Base-by-base conservation (phyloP, 2,113 vertebrate species). In the Candoia aspera region DNA sequence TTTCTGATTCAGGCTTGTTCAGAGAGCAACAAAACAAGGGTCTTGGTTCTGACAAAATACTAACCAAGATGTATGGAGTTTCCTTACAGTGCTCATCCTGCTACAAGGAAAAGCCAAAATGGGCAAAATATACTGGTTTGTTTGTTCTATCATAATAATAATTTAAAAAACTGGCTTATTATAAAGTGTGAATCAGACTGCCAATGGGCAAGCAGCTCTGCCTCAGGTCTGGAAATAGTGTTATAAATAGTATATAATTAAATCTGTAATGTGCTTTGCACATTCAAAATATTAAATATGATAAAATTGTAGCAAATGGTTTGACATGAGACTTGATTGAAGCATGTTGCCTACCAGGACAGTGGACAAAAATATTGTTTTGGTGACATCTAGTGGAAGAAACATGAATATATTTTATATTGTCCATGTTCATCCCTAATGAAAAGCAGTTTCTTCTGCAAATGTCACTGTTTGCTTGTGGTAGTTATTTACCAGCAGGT, bases 341-440 rank as follows among this genome's bases (percentile, higher is more conserved):
- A 84, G 15, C 55, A 29, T 42, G 29, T 90, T 37, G 19, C 11
- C 26, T 15, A 42, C 93, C 53, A 49, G 10, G 3, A 2, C 0
- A 12, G 12, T 13, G 0, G 0, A 21, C 84, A 10, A 93, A 95
- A 90, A 59, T 94, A 24, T 19, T 3, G 84, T 62, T 42, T 89
- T 96, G 60, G 84, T 90, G 96, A 96, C 95, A 92, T 92, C 96
- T 96, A 95, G 96, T 96, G 96, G 96, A 95, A 37, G n/a, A 93
- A 91, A 92, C 42, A 54, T 57, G n/a, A 90, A 68, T 2, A 93
- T 9, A 1, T 57, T 83, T 83, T 42, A 59, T 21, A 87, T 46
- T 4, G 4, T 88, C 84, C 53, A 33, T 58, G 17, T 23, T 57
- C 49, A 59, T 5, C 62, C 1, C 0, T 60, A 91, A 55, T n/a